Evolutionary conservation across 2,113 vertebrate genomes (phyloP).

Genomic region (Gopherus flavomarginatus): DNA sequence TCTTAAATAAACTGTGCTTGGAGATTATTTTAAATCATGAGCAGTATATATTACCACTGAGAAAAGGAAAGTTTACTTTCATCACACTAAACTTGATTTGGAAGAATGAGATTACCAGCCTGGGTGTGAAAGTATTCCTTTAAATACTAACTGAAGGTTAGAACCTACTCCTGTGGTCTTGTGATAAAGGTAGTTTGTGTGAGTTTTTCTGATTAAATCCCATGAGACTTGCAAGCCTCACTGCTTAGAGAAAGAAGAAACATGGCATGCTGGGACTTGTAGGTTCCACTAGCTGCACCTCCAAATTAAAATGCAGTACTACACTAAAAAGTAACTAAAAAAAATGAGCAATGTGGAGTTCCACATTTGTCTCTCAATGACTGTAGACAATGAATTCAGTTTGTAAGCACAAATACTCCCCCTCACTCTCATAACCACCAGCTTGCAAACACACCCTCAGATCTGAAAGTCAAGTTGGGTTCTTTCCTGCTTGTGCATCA

Average conservation of each 20-base stretch:
- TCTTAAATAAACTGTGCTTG: constrained; percentile 58
- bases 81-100: neutral
- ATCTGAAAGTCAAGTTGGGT: neutral
- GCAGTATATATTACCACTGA: neutral
- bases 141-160: neutral
- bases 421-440: neutral
- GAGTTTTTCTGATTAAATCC: neutral
- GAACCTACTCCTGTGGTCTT: neutral
- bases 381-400: neutral
- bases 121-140: neutral
- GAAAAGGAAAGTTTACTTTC: neutral
- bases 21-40: neutral
- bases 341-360: neutral
- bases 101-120: neutral
- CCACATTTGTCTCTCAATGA: neutral
- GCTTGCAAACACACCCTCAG: neutral
- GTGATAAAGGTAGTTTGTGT: neutral
- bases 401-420: neutral
- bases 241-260: neutral
- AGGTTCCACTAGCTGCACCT: neutral
- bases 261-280: neutral
- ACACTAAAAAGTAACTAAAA: neutral
- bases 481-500: neutral
- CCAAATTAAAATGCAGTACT: neutral
- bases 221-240: neutral